Percentiles rank a stretch among this genome's conserved stretches.
These are phyloP conservation scores for Pachyuromys duprasi DNA, from an alignment of 2,797 vertebrate genomes.

Conservation along the genomic window DNA sequence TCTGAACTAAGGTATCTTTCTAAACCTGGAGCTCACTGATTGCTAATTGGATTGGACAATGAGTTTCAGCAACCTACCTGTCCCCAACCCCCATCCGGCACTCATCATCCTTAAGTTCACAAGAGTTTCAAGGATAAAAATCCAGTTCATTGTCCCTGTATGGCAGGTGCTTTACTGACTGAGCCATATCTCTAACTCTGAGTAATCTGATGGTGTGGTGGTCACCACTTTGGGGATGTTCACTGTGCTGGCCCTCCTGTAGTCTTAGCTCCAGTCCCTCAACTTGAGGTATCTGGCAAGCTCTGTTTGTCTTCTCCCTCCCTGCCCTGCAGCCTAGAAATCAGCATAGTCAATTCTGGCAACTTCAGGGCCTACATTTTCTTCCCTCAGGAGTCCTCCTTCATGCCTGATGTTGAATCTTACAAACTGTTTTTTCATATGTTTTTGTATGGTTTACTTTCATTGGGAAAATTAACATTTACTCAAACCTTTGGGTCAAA, in stretches of 20 bases:
- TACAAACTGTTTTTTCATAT: not conserved
- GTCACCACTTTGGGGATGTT: not conserved
- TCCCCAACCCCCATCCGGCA: not conserved
- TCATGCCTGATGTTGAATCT: not conserved
- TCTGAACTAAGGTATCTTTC: not conserved
- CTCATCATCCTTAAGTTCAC: not conserved
- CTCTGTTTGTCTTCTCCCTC: not conserved
- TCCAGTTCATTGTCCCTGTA: not conserved
- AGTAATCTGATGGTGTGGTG: not conserved
- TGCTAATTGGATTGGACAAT: not conserved
- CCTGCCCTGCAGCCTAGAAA: not conserved
- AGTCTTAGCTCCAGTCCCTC: not conserved
- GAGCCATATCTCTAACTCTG: not conserved
- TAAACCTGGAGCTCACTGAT: not conserved
- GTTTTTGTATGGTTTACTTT: not conserved
- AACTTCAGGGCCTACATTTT: not conserved
- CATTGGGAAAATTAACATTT: not conserved
- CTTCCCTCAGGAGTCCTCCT: not conserved
- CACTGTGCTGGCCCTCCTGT: not conserved
- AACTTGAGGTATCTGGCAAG: not conserved
- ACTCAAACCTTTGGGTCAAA: not conserved
- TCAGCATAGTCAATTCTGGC: not conserved
- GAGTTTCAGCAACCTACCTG: not conserved
- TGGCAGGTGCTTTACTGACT: not conserved
- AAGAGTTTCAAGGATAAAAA: not conserved